Percentiles rank a stretch among this genome's conserved stretches.
Conservation (phyloP, 2,888 invertebrate genomes). For the Diaperis boleti region DNA sequence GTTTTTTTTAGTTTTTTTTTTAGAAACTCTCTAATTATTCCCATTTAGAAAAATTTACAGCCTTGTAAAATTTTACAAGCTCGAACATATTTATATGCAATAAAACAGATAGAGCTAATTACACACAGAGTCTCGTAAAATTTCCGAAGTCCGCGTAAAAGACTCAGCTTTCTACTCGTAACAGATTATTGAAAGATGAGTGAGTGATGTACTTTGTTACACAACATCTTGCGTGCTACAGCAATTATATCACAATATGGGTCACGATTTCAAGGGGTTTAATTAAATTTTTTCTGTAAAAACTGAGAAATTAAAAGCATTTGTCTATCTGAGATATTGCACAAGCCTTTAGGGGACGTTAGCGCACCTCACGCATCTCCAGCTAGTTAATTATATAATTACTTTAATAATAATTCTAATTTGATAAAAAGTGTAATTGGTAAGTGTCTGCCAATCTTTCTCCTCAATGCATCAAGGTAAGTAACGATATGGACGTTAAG, state of each 20-base stretch:
- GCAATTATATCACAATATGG: slow-evolving; percentile 12
- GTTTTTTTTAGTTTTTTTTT: too few species aligned
- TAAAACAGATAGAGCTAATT: too few species aligned
- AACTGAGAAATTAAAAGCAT: slow-evolving; percentile 30
- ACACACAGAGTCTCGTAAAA: background rate
- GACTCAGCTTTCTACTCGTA: slow-evolving; percentile 9
- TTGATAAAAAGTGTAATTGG: slow-evolving; percentile 44
- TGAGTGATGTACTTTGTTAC: background rate
- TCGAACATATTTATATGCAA: too few species aligned
- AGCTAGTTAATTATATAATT: slow-evolving; percentile 43
- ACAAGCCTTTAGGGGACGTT: slow-evolving; percentile 34
- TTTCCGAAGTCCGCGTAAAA: background rate
- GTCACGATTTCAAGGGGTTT: slow-evolving; percentile 29
- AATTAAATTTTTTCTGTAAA: slow-evolving; percentile 35
- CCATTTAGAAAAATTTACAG: too few species aligned
- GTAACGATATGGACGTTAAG: slow-evolving; percentile 30
- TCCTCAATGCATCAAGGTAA: slow-evolving; percentile 39
- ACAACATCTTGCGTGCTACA: slow-evolving; percentile 16
- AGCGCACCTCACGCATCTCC: slow-evolving; percentile 43
- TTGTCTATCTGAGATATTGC: slow-evolving; percentile 15
- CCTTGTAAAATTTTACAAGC: too few species aligned
- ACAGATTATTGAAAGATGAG: slow-evolving; percentile 17
- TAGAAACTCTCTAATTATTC: too few species aligned
- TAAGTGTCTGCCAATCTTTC: slow-evolving; percentile 38
- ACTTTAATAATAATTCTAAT: slow-evolving; percentile 45